Base-by-base conservation (phyloP, 37 sponge, comb jelly and placozoan genomes). In the Aphrocallistes beatrix region DNA sequence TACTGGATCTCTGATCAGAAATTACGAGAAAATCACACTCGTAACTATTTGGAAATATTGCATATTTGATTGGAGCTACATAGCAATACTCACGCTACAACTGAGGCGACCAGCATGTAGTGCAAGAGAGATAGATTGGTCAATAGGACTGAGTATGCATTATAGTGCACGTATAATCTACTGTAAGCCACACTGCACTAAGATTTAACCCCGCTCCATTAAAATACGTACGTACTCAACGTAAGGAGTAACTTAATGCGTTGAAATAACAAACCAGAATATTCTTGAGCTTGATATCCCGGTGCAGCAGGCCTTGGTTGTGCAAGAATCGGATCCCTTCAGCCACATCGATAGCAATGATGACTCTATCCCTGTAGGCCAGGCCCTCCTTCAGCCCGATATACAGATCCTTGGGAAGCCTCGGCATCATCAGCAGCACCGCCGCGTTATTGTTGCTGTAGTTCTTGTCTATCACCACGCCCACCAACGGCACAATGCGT, bases 221-320 rank as follows among this genome's bases (percentile, higher is more conserved):
- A 47, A 47, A 17, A 21, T 47, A 47, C 17, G 13, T 47, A 17
- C 50, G 13, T 13, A 17, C 13, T 47, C 50, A 47, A 17, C 50
- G 13, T 17, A 17, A 47, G 50, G 50, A 13, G 17, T 13, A 47
- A 0, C 51, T 30, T 6, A 25, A 0, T 30, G 30, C 0, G 51
- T 30, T 1, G 30, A 1, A 13, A 23, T 60, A 30, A 87, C 91
- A 89, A 38, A 98, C 95, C 91, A 98, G 86, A 1, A 98, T 95
- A 81, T 98, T 98, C 90, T 98, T 95, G 38, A 98, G 90, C 69
- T 98, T 98, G 84, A 98, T 93, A 85, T 98, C 99, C 51, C 99
- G 84, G 83, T 98, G 99, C 23, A 98, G 88, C 37, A 98, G 88
- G 0, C 95, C 99, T 86, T 95, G 95, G 48, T 91, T 89, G 88